Evolutionary conservation across 2,797 vertebrate genomes (phyloP).

Genomic region (Pseudochirops corinnae): DNA sequence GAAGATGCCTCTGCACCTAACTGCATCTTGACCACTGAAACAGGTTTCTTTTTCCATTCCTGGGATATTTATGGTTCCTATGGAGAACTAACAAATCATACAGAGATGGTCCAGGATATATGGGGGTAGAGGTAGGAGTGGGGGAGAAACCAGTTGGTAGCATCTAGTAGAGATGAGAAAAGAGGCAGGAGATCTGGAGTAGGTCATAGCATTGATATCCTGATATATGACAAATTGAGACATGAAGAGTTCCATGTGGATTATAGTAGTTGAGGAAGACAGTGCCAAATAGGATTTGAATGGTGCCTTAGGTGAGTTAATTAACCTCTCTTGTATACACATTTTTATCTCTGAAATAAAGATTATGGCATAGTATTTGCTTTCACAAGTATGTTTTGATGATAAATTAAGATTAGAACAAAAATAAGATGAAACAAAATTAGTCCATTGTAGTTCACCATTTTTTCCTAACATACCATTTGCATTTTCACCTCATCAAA

Average conservation of each 20-base stretch:
- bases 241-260: not conserved
- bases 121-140: too few species aligned
- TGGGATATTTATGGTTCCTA: not conserved
- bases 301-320: not conserved
- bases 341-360: not conserved
- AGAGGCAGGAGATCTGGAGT: not conserved
- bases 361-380: not conserved
- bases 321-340: not conserved
- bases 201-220: not conserved
- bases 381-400: not conserved
- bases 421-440: not conserved
- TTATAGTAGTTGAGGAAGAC: not conserved
- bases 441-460: not conserved
- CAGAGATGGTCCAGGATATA: not conserved
- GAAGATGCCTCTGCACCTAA: not conserved
- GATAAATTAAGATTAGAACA: not conserved
- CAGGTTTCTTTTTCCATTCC: not conserved
- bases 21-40: not conserved
- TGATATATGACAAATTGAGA: not conserved
- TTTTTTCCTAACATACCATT: not conserved
- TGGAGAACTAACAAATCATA: not conserved
- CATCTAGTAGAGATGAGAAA: not conserved
- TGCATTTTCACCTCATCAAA: not conserved
- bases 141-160: not conserved
- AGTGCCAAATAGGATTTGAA: not conserved